Evolutionary conservation across 2,888 invertebrate species (phyloP), one percentile per base, ranked within the genome.

Genomic region (Melinopterus prodromus): DNA sequence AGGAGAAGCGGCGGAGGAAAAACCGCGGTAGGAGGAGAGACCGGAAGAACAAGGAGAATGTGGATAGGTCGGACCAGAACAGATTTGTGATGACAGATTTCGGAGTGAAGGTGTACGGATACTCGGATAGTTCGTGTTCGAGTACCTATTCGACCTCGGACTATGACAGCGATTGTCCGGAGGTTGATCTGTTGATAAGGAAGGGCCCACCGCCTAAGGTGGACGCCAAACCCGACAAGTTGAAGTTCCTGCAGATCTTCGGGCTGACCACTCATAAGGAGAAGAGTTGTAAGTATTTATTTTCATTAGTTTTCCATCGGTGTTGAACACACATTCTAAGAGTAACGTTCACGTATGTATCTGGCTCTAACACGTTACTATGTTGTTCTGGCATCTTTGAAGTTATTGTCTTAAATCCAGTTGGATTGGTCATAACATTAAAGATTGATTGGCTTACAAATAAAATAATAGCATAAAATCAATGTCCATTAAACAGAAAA

Each of bases 201-300:
- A 91, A 92, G 82, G 92, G 90, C 79, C 90, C 90, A 80, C 91
- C 91, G 6, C 88, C 89, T n/a, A 90, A 90, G 82, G 87, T 90
- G 16, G 91, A 91, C 82, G 88, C 89, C 79, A 89, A 89, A 14
- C 89, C 90, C 38, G 89, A 90, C 76, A 92, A 95, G 86, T 86
- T 92, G 15, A 89, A 92, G 15, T 94, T 94, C 86, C 89, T 95
- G 78, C 90, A 92, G 36, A 90, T 91, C 83, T 92, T 94, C 82
- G 92, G 91, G 77, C 88, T 95, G 80, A 93, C 93, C 6, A 93
- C 94, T n/a, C 90, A 91, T 79, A 89, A 90, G 77, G 89, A 87
- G 82, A 92, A 89, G 84, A 93, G 92, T 89, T 93, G 94, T 94
- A 90, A 90, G 90, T 84, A 77, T 75, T 69, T 53, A 9, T 53